Conservation (phyloP, 2,888 invertebrate species). For the Rhamnusium bicolor region DNA sequence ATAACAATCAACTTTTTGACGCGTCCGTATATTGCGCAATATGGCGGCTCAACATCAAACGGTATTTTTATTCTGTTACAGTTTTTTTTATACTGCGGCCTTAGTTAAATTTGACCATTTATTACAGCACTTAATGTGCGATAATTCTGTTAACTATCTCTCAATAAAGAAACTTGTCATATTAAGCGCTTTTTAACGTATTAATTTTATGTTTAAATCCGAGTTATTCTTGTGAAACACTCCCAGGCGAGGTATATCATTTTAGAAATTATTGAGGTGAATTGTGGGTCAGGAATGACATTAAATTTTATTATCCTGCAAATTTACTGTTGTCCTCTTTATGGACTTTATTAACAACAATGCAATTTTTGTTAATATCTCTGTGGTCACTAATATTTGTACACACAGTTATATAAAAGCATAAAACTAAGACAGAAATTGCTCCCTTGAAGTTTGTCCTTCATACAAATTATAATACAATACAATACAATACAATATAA, state of each 20-base stretch:
- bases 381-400: neutral
- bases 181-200: constrained; percentile 15
- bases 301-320: constrained; percentile 31
- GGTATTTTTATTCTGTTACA: constrained; percentile 1
- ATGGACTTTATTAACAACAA: constrained; percentile 11
- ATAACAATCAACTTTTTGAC: constrained; percentile 2
- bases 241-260: constrained; percentile 8
- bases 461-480: too few species aligned
- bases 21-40: constrained; percentile 9
- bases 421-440: too few species aligned
- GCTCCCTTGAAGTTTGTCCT: too few species aligned
- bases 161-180: constrained; percentile 15
- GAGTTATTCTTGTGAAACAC: constrained; percentile 25
- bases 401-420: neutral
- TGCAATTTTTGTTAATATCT: neutral
- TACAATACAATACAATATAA: too few species aligned
- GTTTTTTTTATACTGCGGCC: neutral
- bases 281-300: constrained; percentile 34
- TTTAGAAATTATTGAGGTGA: constrained; percentile 30
- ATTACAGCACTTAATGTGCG: neutral
- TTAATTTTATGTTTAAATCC: constrained; percentile 21
- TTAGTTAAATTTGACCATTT: constrained; percentile 1
- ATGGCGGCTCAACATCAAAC: constrained; percentile 20
- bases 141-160: constrained; percentile 3
- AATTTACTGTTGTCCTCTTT: constrained; percentile 1